Percentiles rank a stretch among this genome's conserved stretches.
phyloP scores from a whole-genome alignment of 1,140 invertebrate species.

The Drosophila micromelanica region DNA sequence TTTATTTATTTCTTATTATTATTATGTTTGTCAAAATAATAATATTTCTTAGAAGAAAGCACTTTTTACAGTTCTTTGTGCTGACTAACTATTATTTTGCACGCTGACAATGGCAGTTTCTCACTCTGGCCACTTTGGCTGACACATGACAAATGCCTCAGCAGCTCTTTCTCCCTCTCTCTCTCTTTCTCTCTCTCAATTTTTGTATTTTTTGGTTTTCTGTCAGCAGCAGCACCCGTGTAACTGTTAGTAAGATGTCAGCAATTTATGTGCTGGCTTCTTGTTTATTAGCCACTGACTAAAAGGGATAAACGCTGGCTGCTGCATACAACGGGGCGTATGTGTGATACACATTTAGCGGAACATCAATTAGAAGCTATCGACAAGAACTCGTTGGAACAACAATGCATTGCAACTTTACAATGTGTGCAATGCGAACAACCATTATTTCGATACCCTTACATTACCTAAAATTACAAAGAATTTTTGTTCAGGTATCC shows the following conservation, averaged over 20 bases:
- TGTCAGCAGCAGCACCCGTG: slow-evolving; percentile 26
- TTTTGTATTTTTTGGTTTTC: neutral
- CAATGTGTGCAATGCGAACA: slow-evolving; percentile 17
- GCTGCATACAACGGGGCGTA: slow-evolving; percentile 39
- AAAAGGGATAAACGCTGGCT: slow-evolving; percentile 46
- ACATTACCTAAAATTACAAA: no score
- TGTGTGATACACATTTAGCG: slow-evolving; percentile 36
- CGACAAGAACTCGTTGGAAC: neutral
- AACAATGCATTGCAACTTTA: slow-evolving; percentile 35
- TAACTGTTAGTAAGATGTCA: slow-evolving; percentile 49
- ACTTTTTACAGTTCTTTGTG: neutral
- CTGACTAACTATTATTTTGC: slow-evolving; percentile 7
- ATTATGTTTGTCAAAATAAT: no score
- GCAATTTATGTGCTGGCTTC: slow-evolving; percentile 49
- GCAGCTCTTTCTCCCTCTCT: neutral
- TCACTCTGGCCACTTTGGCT: slow-evolving; percentile 13
- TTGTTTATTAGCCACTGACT: slow-evolving; percentile 58
- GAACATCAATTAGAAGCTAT: slow-evolving; percentile 57
- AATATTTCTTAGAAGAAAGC: neutral
- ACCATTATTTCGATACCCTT: neutral
- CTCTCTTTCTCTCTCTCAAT: neutral
- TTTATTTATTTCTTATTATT: no score
- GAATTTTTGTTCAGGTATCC: no score
- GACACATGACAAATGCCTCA: slow-evolving; percentile 41
- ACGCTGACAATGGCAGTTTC: slow-evolving; percentile 22